Percentiles rank a stretch among this genome's conserved stretches.
Evolutionary conservation across 2,113 vertebrate species (phyloP).

Genomic region (Chrysochloris asiatica): DNA sequence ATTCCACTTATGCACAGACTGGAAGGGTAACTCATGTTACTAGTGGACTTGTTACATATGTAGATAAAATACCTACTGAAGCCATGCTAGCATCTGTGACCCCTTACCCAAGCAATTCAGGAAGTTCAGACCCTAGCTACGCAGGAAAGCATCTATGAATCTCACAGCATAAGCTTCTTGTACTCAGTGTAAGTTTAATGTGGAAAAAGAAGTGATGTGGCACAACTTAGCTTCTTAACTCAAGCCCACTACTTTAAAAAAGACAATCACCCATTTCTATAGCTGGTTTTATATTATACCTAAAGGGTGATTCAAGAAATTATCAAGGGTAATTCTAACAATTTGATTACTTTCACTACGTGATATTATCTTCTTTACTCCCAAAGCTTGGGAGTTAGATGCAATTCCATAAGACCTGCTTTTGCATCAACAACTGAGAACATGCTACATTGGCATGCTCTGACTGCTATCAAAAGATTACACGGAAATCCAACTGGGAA

Average conservation of each 20-base stretch:
- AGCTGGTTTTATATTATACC: neutral
- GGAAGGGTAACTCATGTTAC: neutral
- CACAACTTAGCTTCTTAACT: neutral
- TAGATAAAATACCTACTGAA: neutral
- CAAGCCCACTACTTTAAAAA: neutral
- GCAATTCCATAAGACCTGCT: neutral
- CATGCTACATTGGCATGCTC: neutral
- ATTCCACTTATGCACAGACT: neutral
- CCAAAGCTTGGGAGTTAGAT: neutral
- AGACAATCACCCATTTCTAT: too few species aligned
- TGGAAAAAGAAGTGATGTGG: neutral
- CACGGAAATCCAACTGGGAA: neutral
- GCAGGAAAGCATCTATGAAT: too few species aligned
- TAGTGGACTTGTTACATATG: neutral
- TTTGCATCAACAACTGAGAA: neutral
- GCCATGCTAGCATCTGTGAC: neutral
- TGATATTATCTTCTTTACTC: neutral
- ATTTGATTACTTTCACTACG: neutral
- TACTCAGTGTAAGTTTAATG: neutral
- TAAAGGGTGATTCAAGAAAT: neutral
- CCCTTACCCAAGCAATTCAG: neutral
- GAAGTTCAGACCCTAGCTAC: neutral
- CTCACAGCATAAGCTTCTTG: neutral
- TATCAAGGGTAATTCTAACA: neutral
- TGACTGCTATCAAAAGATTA: neutral